phyloP scores from a whole-genome alignment of 2,888 invertebrate species.

The Thera obeliscata region DNA sequence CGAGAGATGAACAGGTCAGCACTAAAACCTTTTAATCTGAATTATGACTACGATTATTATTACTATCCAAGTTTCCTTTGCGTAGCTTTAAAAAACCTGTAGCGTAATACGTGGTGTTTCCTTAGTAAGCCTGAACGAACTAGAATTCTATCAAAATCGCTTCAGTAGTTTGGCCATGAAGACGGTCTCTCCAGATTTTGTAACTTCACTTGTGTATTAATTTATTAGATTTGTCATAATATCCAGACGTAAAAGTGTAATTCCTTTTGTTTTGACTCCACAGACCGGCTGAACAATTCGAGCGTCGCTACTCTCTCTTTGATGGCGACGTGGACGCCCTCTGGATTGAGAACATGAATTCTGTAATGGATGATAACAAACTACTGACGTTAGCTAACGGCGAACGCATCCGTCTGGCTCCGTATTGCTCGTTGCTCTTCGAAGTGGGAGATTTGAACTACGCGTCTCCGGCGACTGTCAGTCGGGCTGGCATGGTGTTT shows the following conservation, averaged over 20 bases:
- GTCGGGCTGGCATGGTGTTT: slow-evolving; percentile 96
- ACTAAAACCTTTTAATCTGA: neutral
- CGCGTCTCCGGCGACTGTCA: slow-evolving; percentile 97
- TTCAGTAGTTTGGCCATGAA: no score
- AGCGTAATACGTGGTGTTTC: no score
- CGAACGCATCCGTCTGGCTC: slow-evolving; percentile 92
- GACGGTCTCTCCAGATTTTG: no score
- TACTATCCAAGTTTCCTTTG: neutral
- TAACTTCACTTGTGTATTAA: no score
- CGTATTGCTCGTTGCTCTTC: slow-evolving; percentile 92
- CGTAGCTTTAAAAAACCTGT: neutral
- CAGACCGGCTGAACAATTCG: slow-evolving; percentile 88
- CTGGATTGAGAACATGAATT: slow-evolving; percentile 99
- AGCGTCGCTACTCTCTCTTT: slow-evolving; percentile 93
- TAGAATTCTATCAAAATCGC: no score
- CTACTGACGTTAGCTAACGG: slow-evolving; percentile 95
- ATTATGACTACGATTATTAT: neutral
- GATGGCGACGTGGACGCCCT: slow-evolving; percentile 97
- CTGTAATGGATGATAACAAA: slow-evolving; percentile 98
- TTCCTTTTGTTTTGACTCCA: slow-evolving; percentile 42
- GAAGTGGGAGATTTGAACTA: slow-evolving; percentile 95
- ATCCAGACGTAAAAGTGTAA: no score
- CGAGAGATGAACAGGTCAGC: slow-evolving; percentile 92
- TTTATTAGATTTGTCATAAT: no score
- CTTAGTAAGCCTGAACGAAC: no score